Base-by-base conservation (phyloP, 92 coral and sea anemone genomes). In the Heliopora coerulea region DNA sequence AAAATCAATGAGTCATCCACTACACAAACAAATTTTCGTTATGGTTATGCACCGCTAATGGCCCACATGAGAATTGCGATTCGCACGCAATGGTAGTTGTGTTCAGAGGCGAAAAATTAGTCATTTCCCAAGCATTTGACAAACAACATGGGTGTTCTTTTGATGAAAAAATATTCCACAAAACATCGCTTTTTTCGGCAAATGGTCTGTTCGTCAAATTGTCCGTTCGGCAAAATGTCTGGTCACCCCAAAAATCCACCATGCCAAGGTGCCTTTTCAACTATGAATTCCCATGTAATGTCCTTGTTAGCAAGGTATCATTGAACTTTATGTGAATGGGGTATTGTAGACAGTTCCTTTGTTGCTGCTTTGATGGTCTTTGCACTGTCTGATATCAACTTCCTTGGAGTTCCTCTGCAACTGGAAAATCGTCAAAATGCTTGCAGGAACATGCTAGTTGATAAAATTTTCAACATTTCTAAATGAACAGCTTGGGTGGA, bases 381-480 rank as follows among this genome's bases (percentile, higher is more conserved):
- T 8, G 79, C 79, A 25, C 54, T 73, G 49, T 73, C 78, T 8
- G 78, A 54, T 4, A 48, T 68, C 24, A 46, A 20, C 27, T 17
- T 30, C 39, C 61, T 31, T 32, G 78, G 62, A 30, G 34, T 49
- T 54, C 59, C 59, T 52, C 59, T 42, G 33, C 59, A 58, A 14
- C 83, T 56, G 14, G 82, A 74, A 60, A 81, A 81, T 49, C 86
- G 42, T 11, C 89, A 63, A 48, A 85, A 78, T 70, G 83, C 79
- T 19, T 81, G 84, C 30, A 77, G 49, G 10, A 84, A 80, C 39
- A 74, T 70, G 48, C 54, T 73, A 18, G 83, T 64, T 17, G 89
- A 72, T 44, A 84, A 68, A 21, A 73, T 48, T 28, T 61, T 69
- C 1, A 49, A 26, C 39, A 79, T 32, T 65, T 84, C 88, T 41